phyloP scores from a whole-genome alignment of 1,140 invertebrate genomes.

The Lysiphlebus fabarum region DNA sequence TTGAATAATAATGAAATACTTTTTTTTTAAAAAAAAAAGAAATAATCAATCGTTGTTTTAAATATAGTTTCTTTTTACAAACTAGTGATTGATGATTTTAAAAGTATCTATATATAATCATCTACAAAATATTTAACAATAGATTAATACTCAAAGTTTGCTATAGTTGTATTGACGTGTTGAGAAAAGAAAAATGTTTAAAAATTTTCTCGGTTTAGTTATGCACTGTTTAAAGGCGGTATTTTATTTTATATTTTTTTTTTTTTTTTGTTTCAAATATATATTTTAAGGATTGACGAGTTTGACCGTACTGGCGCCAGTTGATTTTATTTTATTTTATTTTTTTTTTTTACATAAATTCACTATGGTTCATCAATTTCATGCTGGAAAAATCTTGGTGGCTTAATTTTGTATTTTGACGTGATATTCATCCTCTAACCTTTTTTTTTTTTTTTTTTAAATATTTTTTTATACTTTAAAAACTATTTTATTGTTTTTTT shows the following conservation, averaged over 20 bases:
- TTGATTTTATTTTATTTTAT: conserved; percentile 24
- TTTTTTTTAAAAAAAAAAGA: not conserved
- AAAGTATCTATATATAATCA: not conserved
- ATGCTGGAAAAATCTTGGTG: conserved; percentile 43
- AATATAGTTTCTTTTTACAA: not conserved
- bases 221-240: too few relatives aligned
- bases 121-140: too few relatives aligned
- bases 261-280: too few relatives aligned
- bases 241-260: too few relatives aligned
- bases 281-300: too few relatives aligned
- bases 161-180: too few relatives aligned
- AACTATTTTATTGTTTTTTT: conserved; percentile 3
- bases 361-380: conserved; percentile 45
- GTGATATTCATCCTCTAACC: conserved; percentile 28
- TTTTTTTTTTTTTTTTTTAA: conserved; percentile 11
- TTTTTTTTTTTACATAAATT: not conserved
- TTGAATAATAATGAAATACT: not conserved
- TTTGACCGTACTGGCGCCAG: conserved; percentile 35
- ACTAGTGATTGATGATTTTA: not conserved
- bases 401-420: conserved; percentile 49
- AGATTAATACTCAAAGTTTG: too few relatives aligned
- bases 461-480: too few relatives aligned
- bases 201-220: too few relatives aligned
- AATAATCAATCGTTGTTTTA: not conserved
- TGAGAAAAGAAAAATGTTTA: too few relatives aligned